Base-by-base conservation (phyloP, 1,140 invertebrate genomes). In the Euborellia annulipes region DNA sequence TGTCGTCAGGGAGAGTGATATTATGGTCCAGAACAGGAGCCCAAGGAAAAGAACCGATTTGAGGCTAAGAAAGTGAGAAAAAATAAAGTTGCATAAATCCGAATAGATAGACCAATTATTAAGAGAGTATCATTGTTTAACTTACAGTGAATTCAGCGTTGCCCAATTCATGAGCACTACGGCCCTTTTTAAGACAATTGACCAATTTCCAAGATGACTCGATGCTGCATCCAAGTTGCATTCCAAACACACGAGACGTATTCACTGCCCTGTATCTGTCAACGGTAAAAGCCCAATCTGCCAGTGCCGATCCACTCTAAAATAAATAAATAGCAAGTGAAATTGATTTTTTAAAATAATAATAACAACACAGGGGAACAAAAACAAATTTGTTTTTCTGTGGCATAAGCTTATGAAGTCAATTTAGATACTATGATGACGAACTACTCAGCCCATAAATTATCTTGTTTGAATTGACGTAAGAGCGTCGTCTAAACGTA, bases 31-130 rank as follows among this genome's bases (percentile, higher is more conserved):
- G 66, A 0, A 94, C 88, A 0, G 92, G 92, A 16, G 79, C 85
- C 88, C 89, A 97, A 0, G 91, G 85, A 48, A 92, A 88, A 53
- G 85, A 79, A 8, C 91, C 90, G 8, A 93, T 77, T 49, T 92
- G 76, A 1, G 87, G 85, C 62, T 87, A 63, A 6, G 23, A 2
- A 27, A 27, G 4, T 11, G 23, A 27, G 30, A 47, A 46, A 17
- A 20, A 46, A 43, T 18, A 41, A 50, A 34, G 30, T 18, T 21
- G 3, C 32, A 36, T 47, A 36, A 36, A 18, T 23, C 16, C 2
- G 37, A 21, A 41, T 16, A 22, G 23, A 27, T 6, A 27, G 4
- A 6, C n/a, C 23, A 27, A 27, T 27, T 41, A 22, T n/a, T 6
- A 41, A 41, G 9, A 43, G 14, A 43, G 27, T n/a, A 43, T 30